Base-by-base conservation (phyloP, 2,797 vertebrate genomes). In the Spinus pinus region DNA sequence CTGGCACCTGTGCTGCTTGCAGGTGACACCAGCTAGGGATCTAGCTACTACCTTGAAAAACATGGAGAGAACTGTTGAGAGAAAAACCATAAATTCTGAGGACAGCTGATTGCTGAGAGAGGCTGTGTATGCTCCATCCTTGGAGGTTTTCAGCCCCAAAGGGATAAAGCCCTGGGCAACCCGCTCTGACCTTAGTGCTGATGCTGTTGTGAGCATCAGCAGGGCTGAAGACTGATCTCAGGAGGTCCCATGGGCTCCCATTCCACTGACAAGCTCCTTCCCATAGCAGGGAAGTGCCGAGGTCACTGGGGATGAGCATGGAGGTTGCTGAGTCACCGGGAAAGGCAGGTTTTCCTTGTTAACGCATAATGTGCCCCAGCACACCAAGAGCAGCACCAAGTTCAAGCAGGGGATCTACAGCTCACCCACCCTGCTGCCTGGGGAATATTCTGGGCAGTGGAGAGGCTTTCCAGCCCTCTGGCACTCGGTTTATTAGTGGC, bases 391-490 rank as follows among this genome's bases (percentile, higher is more conserved):
- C 50, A 35, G 67, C 31, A 2, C 42, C 12, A 27, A 14, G 33
- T 27, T 33, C 3, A 19, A 71, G 85, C n/a, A 2, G 13, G 1
- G 39, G 28, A 31, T 73, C 65, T 69, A 14, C 70, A 86, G 28
- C 54, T 81, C 6, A 3, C 33, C 35, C 42, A 5, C 54, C 42
- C 42, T 10, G 3, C 58, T 56, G 24, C 64, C 53, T 20, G 17
- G 53, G 79, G 51, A 62, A 23, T 41, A 28, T 90, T 93, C 75
- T 51, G 58, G 71, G 61, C 1, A 0, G 17, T 50, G 44, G 64
- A 46, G 75, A 92, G 73, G n/a, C 73, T 95, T 93, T 94, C 65
- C 44, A 95, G 53, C 82, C 92, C 95, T 77, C 81, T 85, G 87
- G 95, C 75, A 39, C 50, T 88, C 1, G 2, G 21, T 69, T 96